Conservation (phyloP, 2,888 invertebrate species). For the Tipula unca region DNA sequence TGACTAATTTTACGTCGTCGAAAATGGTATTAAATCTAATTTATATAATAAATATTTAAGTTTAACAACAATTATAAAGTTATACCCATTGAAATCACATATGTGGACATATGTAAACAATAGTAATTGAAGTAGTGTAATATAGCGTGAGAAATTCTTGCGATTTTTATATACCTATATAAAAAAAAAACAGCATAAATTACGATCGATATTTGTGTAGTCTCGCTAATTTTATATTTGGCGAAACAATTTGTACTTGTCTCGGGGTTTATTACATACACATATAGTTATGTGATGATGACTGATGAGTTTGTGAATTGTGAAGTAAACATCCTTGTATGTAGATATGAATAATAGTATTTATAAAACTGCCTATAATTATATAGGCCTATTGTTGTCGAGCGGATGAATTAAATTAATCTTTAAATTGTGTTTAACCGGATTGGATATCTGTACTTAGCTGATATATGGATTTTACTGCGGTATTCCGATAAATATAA, state of each 20-base stretch:
- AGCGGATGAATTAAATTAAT: background rate
- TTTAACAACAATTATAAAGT: background rate
- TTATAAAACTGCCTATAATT: background rate
- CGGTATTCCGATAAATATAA: background rate
- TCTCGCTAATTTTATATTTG: background rate
- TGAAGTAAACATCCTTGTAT: background rate
- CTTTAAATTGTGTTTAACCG: background rate
- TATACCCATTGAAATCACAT: background rate
- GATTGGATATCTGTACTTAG: background rate
- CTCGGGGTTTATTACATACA: background rate
- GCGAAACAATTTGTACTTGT: background rate
- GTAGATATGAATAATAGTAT: background rate
- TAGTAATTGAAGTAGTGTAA: background rate
- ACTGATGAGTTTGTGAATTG: background rate
- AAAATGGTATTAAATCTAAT: background rate
- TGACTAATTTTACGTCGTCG: background rate
- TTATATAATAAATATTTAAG: background rate
- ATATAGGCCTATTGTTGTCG: background rate
- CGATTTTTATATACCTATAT: background rate
- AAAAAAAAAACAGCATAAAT: background rate
- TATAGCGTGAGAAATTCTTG: background rate
- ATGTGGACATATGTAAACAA: slow-evolving; percentile 14
- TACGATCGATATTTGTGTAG: background rate
- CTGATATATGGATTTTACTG: background rate
- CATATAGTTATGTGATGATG: background rate